phyloP scores from a whole-genome alignment of 2,888 invertebrate species.

The Harpalus rufipes region DNA sequence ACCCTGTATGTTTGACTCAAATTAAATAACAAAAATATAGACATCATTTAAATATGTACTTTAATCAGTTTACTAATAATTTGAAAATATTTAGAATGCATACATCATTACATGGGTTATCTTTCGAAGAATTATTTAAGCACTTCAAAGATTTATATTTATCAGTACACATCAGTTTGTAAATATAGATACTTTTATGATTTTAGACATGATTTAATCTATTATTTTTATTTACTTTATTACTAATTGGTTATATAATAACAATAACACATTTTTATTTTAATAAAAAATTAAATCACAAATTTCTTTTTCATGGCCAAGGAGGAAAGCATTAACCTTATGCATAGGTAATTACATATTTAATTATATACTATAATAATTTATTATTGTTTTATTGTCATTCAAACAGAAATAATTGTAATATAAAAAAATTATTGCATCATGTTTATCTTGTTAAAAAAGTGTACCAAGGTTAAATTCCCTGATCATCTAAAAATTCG shows the following conservation, averaged over 20 bases:
- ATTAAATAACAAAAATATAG: no score
- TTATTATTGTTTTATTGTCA: not conserved
- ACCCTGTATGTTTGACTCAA: no score
- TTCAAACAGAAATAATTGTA: no score
- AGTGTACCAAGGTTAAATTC: constrained; percentile 3
- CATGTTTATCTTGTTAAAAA: not conserved
- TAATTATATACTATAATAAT: constrained; percentile 13
- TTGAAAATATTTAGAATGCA: constrained; percentile 6
- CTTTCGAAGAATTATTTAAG: not conserved
- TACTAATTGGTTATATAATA: not conserved
- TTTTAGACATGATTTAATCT: not conserved
- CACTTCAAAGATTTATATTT: constrained; percentile 24
- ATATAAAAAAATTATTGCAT: not conserved
- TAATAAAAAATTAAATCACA: constrained; percentile 8
- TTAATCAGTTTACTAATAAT: not conserved
- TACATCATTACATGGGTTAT: not conserved
- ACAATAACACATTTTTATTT: not conserved
- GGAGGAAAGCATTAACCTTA: constrained; percentile 7
- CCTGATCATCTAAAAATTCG: not conserved
- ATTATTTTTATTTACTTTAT: not conserved
- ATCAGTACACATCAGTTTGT: not conserved
- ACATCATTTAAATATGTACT: not conserved
- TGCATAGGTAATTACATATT: constrained; percentile 31
- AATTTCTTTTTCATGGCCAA: constrained; percentile 32
- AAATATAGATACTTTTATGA: not conserved